Conservation (phyloP, 2,113 vertebrate species). For the Mesitornis unicolor region DNA sequence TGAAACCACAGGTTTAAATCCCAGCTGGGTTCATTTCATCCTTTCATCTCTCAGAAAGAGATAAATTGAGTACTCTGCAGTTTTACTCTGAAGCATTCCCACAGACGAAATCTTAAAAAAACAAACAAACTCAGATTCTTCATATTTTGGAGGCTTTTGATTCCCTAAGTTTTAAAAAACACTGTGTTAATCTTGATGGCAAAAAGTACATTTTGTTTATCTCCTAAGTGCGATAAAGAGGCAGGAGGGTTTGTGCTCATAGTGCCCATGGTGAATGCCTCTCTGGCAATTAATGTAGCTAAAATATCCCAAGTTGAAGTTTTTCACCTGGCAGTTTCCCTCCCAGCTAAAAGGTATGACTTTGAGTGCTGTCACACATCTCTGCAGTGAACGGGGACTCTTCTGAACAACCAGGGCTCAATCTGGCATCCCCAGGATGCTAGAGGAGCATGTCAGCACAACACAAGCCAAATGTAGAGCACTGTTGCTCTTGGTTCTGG, state of each 20-base stretch:
- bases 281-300: not conserved
- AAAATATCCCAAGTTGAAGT: not conserved
- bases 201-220: not conserved
- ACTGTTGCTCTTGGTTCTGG: not conserved
- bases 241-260: not conserved
- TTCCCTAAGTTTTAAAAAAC: not conserved
- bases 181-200: not conserved
- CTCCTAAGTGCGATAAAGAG: not conserved
- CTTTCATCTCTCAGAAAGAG: not conserved
- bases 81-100: not conserved
- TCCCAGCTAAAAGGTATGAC: not conserved
- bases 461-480: not conserved
- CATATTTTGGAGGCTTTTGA: not conserved
- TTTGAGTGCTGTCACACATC: not conserved
- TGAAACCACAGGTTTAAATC: constrained; percentile 3
- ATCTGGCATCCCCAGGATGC: not conserved
- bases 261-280: not conserved
- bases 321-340: not conserved
- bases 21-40: not conserved
- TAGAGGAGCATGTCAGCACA: not conserved
- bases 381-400: not conserved
- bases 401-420: not conserved
- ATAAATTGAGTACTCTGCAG: not conserved
- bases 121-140: not conserved
- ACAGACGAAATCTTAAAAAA: not conserved